phyloP scores from a whole-genome alignment of 2,797 vertebrate genomes.

The Sebastiscus tertius region DNA sequence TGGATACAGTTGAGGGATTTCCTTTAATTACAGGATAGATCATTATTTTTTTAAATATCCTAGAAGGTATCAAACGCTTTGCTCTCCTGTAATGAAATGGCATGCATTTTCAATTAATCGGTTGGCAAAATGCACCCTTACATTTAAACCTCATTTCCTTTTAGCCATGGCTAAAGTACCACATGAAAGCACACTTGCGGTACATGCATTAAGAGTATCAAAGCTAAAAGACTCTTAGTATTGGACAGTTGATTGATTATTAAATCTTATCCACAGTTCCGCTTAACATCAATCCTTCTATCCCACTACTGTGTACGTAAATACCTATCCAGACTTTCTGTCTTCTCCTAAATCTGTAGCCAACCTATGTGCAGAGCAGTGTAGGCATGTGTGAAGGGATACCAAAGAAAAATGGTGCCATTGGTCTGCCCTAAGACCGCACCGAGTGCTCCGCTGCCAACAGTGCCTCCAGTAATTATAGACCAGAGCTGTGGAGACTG shows the following conservation, averaged over 20 bases:
- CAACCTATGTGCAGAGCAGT: conserved; percentile 38
- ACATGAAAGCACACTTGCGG: not conserved
- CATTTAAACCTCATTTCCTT: conserved; percentile 8
- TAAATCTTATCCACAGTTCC: not conserved
- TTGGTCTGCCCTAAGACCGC: conserved; percentile 73
- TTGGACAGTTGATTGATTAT: not conserved
- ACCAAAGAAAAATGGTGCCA: conserved; percentile 71
- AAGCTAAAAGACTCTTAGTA: not conserved
- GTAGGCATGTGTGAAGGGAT: conserved; percentile 61
- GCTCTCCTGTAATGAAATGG: not conserved
- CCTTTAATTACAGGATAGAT: not conserved
- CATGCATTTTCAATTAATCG: conserved; percentile 2
- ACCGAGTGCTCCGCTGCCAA: conserved; percentile 68
- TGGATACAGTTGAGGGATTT: not conserved
- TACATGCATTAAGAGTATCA: not conserved
- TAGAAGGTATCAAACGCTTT: not conserved
- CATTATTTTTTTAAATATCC: not conserved
- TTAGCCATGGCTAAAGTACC: not conserved
- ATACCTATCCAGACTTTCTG: conserved; percentile 22
- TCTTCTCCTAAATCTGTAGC: conserved; percentile 26
- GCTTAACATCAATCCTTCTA: conserved; percentile 5
- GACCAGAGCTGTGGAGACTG: conserved; percentile 72
- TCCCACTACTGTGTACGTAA: not conserved
- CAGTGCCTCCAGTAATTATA: conserved; percentile 81
- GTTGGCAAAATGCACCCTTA: not conserved